Conservation (phyloP, 1,140 invertebrate genomes). For the Drosophila tropicalis region DNA sequence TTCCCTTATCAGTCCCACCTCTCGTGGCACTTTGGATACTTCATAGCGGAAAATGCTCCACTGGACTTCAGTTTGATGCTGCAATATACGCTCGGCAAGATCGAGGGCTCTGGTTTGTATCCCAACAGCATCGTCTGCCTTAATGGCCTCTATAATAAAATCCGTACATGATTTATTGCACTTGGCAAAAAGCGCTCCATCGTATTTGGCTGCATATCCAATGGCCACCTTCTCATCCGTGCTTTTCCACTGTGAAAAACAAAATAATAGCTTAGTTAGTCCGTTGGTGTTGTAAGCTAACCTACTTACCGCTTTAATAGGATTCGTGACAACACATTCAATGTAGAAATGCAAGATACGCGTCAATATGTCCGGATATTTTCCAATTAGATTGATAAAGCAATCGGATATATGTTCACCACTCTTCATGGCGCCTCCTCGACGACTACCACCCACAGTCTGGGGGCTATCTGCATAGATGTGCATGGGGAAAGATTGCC, state of each 20-base stretch:
- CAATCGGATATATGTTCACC: conserved; percentile 79
- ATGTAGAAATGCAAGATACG: conserved; percentile 67
- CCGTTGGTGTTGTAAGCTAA: neutral
- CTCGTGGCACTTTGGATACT: conserved; percentile 73
- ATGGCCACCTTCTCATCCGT: conserved; percentile 69
- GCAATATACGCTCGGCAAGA: conserved; percentile 64
- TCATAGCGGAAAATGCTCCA: conserved; percentile 79
- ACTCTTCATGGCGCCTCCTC: conserved; percentile 29
- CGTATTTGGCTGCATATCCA: conserved; percentile 80
- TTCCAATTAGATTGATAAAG: conserved; percentile 68
- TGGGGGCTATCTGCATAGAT: conserved; percentile 57
- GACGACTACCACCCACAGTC: conserved; percentile 34
- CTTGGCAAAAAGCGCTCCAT: conserved; percentile 72
- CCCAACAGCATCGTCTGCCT: conserved; percentile 66
- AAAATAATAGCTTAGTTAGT: neutral
- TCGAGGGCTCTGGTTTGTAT: conserved; percentile 70
- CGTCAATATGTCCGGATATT: conserved; percentile 63
- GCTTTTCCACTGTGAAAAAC: conserved; percentile 60
- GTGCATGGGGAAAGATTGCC: conserved; percentile 67
- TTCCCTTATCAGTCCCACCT: conserved; percentile 64
- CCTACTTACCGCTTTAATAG: conserved; percentile 53
- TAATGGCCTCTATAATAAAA: conserved; percentile 55
- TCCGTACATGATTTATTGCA: conserved; percentile 75
- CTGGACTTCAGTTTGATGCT: conserved; percentile 71
- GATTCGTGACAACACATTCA: conserved; percentile 73